Conservation (phyloP, 2,797 vertebrate species). For the Mallotus villosus region DNA sequence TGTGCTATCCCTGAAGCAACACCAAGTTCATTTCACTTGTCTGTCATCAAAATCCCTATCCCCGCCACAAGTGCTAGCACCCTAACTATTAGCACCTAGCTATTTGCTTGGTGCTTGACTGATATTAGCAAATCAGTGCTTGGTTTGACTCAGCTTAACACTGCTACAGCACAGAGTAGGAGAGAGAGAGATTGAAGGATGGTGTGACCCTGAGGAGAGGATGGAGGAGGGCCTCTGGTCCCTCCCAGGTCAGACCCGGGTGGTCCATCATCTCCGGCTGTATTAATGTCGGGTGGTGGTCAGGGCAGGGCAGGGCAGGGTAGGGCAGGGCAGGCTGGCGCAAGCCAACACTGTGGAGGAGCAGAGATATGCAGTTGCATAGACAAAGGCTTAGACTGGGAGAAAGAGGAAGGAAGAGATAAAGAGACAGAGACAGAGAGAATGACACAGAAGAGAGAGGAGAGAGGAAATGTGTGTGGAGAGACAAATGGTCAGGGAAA, state of each 20-base stretch:
- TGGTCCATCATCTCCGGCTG: not conserved
- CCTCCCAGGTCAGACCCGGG: not conserved
- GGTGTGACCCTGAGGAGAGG: conserved; percentile 9
- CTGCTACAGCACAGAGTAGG: no score
- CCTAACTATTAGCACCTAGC: conserved; percentile 18
- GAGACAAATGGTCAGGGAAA: not conserved
- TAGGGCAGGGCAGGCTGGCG: no score
- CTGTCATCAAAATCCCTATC: not conserved
- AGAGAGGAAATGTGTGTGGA: not conserved
- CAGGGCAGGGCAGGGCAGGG: no score
- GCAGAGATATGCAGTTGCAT: no score
- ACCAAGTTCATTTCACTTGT: conserved; percentile 24
- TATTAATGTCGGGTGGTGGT: no score
- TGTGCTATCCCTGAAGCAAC: conserved; percentile 1
- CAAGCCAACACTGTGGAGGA: no score
- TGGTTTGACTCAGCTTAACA: not conserved
- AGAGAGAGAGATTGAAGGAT: not conserved
- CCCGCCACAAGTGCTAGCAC: conserved; percentile 26
- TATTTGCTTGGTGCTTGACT: not conserved
- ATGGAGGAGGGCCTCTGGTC: conserved; percentile 13
- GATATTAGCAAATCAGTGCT: not conserved
- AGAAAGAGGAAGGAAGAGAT: not conserved
- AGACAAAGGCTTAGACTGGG: no score
- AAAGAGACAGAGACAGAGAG: not conserved
- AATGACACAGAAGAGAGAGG: not conserved